Percentiles rank a stretch among this genome's conserved stretches.
These are phyloP conservation scores for Melanaphis sacchari DNA, from an alignment of 1,140 invertebrate species.

Conservation along the genomic window DNA sequence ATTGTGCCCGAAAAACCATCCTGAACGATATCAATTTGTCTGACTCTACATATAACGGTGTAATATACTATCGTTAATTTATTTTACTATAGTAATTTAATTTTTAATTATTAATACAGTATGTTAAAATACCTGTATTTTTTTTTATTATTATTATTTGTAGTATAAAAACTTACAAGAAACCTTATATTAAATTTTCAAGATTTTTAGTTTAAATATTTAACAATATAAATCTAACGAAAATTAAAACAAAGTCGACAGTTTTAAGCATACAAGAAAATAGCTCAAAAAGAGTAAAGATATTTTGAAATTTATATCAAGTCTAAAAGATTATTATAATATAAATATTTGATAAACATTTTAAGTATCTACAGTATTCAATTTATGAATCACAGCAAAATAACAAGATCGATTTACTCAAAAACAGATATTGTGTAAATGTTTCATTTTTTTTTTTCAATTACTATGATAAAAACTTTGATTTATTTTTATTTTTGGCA, in stretches of 20 bases:
- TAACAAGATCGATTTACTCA: not conserved
- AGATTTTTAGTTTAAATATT: not conserved
- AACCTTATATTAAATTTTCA: not conserved
- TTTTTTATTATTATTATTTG: not conserved
- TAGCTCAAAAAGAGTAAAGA: not conserved
- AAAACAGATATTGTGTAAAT: not conserved
- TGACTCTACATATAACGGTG: not conserved
- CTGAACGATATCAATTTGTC: accelerated
- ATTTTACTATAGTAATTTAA: not conserved
- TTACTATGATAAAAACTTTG: not conserved
- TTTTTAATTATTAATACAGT: not conserved
- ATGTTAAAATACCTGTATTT: not conserved
- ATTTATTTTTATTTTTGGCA: not conserved
- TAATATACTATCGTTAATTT: not conserved
- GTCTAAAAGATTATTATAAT: not conserved
- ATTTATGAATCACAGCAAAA: not conserved
- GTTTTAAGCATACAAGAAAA: not conserved
- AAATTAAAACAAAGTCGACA: not conserved
- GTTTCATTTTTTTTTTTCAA: not conserved
- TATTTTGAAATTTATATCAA: not conserved
- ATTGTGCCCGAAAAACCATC: not conserved
- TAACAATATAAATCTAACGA: not conserved
- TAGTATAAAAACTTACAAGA: not conserved
- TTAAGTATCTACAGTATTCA: not conserved
- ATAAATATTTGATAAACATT: not conserved